Conservation (phyloP, 1,140 invertebrate species). For the Cryptotermes secundus region DNA sequence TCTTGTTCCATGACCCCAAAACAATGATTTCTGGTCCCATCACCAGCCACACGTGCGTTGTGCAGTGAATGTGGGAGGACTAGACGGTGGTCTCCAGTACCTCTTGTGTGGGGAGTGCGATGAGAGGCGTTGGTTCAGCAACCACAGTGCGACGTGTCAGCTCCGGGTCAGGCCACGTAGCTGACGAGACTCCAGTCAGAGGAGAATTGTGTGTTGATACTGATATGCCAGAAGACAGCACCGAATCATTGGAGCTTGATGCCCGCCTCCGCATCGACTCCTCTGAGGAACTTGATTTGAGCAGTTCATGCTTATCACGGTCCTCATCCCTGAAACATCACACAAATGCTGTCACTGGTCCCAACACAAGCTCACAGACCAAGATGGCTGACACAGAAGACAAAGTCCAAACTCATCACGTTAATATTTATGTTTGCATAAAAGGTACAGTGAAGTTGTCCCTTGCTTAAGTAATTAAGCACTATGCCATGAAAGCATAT, state of each 20-base stretch:
- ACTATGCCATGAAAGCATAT: too few species aligned
- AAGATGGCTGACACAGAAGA: too few species aligned
- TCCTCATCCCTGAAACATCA: constrained; percentile 59
- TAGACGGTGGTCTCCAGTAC: constrained; percentile 64
- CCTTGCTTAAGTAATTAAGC: too few species aligned
- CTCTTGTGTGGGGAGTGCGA: constrained; percentile 51
- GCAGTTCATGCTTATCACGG: constrained; percentile 56
- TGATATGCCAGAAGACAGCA: constrained; percentile 54
- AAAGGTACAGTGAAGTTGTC: too few species aligned
- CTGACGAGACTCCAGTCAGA: constrained; percentile 22
- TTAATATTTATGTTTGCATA: too few species aligned
- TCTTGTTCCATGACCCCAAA: too few species aligned
- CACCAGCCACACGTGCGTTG: neutral
- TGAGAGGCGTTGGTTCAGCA: constrained; percentile 26
- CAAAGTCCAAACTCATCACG: too few species aligned
- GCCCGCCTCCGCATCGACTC: constrained; percentile 58
- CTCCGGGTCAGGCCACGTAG: constrained; percentile 33
- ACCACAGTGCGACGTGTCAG: constrained; percentile 25
- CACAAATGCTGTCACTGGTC: neutral
- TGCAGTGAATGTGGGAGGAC: neutral
- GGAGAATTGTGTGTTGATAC: constrained; percentile 42
- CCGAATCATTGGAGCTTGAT: constrained; percentile 60
- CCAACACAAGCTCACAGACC: too few species aligned
- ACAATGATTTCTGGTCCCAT: neutral
- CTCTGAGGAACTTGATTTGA: constrained; percentile 60